Percentiles rank a stretch among this genome's conserved stretches.
Evolutionary conservation across 2,888 invertebrate genomes (phyloP).

Genomic region (Zeuzera pyrina): DNA sequence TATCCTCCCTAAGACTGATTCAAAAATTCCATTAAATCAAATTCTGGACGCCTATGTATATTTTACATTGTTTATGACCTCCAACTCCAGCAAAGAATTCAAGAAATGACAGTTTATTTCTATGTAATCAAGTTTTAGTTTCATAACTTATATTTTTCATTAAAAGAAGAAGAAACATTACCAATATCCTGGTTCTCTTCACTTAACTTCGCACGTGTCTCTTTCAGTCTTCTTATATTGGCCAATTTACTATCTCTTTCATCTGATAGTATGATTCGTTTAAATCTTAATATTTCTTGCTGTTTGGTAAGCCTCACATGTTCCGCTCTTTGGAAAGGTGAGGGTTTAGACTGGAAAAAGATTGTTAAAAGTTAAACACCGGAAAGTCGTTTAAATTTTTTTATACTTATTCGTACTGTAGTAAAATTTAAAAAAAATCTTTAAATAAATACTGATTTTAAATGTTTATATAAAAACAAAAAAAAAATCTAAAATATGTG

Average conservation of each 20-base stretch:
- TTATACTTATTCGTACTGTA: too few species aligned
- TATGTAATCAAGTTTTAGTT: too few species aligned
- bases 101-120: not conserved
- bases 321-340: conserved; percentile 76
- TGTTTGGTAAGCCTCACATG: conserved; percentile 77
- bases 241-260: conserved; percentile 78
- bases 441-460: too few species aligned
- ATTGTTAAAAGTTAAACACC: conserved; percentile 4
- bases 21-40: too few species aligned
- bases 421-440: too few species aligned
- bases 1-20: too few species aligned
- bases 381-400: too few species aligned
- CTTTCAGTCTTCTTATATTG: conserved; percentile 76
- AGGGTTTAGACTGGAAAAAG: conserved; percentile 69
- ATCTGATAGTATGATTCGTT: conserved; percentile 78
- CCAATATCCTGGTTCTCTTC: conserved; percentile 81
- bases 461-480: too few species aligned
- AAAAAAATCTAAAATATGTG: too few species aligned
- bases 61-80: too few species aligned
- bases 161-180: conserved; percentile 29
- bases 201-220: conserved; percentile 73
- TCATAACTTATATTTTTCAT: not conserved
- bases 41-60: too few species aligned
- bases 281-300: conserved; percentile 80
- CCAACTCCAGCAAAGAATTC: too few species aligned